Evolutionary conservation across 2,797 vertebrate genomes (phyloP).

Genomic region (Pelodytes ibericus): DNA sequence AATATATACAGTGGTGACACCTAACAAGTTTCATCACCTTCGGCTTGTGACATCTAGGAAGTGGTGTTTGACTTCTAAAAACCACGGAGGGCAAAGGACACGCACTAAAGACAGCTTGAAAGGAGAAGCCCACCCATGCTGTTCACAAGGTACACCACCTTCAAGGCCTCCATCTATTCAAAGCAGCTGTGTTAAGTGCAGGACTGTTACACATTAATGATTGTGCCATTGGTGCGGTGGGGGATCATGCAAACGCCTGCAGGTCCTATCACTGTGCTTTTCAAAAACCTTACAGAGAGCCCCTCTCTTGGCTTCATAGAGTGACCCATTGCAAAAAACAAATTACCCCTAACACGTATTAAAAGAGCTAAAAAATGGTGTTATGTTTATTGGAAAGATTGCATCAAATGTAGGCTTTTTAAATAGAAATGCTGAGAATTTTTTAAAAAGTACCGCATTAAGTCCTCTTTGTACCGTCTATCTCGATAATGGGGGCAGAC

Average conservation of each 20-base stretch:
- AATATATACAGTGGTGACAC: slow-evolving; percentile 32
- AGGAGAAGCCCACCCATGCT: slow-evolving; percentile 39
- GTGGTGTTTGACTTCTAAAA: not conserved
- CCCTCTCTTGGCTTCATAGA: not conserved
- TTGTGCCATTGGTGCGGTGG: slow-evolving; percentile 2
- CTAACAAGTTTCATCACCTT: slow-evolving; percentile 38
- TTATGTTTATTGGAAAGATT: too few species aligned
- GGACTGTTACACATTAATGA: slow-evolving; percentile 47
- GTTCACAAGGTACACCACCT: slow-evolving; percentile 20
- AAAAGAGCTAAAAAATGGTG: too few species aligned
- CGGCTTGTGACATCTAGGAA: slow-evolving; percentile 30
- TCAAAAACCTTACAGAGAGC: slow-evolving; percentile 10
- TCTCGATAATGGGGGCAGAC: too few species aligned
- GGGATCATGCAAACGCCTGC: slow-evolving; percentile 36
- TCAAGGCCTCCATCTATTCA: slow-evolving; percentile 37
- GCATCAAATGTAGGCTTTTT: too few species aligned
- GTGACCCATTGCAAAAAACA: too few species aligned
- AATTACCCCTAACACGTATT: too few species aligned
- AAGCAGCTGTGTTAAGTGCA: slow-evolving; percentile 32
- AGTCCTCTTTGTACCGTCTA: too few species aligned
- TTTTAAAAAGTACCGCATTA: too few species aligned
- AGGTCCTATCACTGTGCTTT: slow-evolving; percentile 19
- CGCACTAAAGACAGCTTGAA: slow-evolving; percentile 6
- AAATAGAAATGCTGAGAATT: too few species aligned
- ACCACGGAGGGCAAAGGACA: slow-evolving; percentile 29